Percentiles rank a stretch among this genome's conserved stretches.
Conservation (phyloP, 2,113 vertebrate genomes). For the Hippopotamus amphibius region DNA sequence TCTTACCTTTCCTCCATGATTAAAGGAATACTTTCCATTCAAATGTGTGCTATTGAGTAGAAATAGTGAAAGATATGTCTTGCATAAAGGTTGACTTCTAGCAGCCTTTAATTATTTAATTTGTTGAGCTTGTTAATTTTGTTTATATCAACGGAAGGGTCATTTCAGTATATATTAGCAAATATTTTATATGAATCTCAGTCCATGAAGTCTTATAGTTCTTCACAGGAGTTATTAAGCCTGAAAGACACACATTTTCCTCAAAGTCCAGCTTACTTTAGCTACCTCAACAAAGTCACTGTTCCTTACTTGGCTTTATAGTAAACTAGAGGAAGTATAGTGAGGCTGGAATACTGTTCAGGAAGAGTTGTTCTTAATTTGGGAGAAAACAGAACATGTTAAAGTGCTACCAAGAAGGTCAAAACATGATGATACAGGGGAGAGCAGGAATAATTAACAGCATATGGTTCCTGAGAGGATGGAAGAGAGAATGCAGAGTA, state of each 20-base stretch:
- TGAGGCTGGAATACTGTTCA: background rate
- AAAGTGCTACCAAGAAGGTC: background rate
- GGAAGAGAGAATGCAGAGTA: background rate
- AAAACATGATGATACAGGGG: background rate
- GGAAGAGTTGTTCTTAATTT: background rate
- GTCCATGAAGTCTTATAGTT: background rate
- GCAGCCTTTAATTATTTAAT: background rate
- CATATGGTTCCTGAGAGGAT: background rate
- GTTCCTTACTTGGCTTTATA: background rate
- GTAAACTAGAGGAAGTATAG: background rate
- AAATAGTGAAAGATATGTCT: background rate
- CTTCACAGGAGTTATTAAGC: background rate
- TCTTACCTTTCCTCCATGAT: background rate
- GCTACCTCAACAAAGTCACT: background rate
- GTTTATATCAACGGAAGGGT: background rate
- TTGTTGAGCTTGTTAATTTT: conserved; percentile 35
- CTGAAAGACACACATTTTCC: background rate
- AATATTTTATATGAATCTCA: background rate
- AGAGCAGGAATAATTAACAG: background rate
- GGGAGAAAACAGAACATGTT: background rate
- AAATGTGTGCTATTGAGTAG: background rate
- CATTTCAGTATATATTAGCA: conserved; percentile 1
- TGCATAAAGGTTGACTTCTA: background rate
- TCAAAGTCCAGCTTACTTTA: background rate
- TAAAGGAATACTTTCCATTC: conserved; percentile 17